Evolutionary conservation across 2,888 invertebrate species (phyloP), one percentile per base, ranked within the genome.

Genomic region (Melieria omissa): DNA sequence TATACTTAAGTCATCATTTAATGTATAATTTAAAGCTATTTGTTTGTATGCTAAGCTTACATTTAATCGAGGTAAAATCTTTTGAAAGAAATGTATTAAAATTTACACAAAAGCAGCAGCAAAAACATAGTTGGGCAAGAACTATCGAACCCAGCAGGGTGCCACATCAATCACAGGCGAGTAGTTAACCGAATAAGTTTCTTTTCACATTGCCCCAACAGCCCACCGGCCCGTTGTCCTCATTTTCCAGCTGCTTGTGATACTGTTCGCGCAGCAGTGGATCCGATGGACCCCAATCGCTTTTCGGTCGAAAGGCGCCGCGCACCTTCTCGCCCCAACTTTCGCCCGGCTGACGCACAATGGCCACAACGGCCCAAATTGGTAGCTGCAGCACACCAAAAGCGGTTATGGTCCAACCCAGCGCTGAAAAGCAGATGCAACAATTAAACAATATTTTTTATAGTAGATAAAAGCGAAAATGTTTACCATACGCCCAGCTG

Each of bases 251-350:
- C 65, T 82, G 79, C 74, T 89, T 88, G 45, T 86, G 84, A 88
- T 91, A 91, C 75, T 89, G 88, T 71, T 89, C 88, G 55, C 88
- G 86, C 4, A 86, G 82, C 52, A 86, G 80, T 0, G 88, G 84
- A 78, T 90, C 89, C 12, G 82, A 82, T 0, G 91, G 91, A 14
- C 91, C 90, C 91, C 91, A 91, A 52, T 88, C 85, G n/a, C 86
- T 83, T 5, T 84, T 88, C 3, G 90, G 88, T 9, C 84, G 84
- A 70, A 90, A 88, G 0, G 89, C 84, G n/a, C 84, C 84, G 1
- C 79, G 75, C 2, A 89, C 75, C 79, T 87, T 88, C 64, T 84
- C 85, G 8, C 76, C 73, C 58, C 83, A 72, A 10, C 80, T 80
- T 5, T 71, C 65, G 8, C 85, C 85, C 0, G 86, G 83, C 9